Evolutionary conservation across 2,797 vertebrate species (phyloP).

Genomic region (Diglossa cyanea): DNA sequence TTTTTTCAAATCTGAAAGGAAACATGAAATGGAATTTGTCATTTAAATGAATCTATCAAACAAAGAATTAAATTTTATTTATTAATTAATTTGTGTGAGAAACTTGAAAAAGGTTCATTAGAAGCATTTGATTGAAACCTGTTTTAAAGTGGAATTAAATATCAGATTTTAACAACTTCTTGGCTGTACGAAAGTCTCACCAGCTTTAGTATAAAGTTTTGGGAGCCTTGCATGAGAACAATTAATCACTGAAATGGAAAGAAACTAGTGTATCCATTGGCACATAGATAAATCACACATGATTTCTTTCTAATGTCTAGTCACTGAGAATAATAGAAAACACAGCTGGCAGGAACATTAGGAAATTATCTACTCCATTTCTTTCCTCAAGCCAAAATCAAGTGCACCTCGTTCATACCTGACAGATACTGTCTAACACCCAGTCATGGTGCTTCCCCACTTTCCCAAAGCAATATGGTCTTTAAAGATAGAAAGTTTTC

Average conservation of each 20-base stretch:
- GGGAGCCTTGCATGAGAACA: background rate
- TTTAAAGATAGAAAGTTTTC: background rate
- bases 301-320: slow-evolving; percentile 13
- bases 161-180: background rate
- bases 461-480: background rate
- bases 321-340: slow-evolving; percentile 31
- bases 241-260: slow-evolving; percentile 47
- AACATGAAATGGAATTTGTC: background rate
- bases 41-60: background rate
- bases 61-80: background rate
- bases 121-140: background rate
- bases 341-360: background rate
- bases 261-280: background rate
- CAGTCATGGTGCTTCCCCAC: background rate
- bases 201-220: background rate
- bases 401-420: background rate
- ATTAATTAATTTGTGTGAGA: background rate
- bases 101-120: background rate
- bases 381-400: slow-evolving; percentile 22
- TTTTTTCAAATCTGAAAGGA: background rate
- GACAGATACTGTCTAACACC: background rate
- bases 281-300: slow-evolving; percentile 50
- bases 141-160: background rate
- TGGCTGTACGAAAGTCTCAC: background rate
- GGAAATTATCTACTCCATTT: slow-evolving; percentile 33